Evolutionary conservation across 2,888 invertebrate species (phyloP), one percentile per base, ranked within the genome.

Genomic region (Dasysyrphus albostriatus): DNA sequence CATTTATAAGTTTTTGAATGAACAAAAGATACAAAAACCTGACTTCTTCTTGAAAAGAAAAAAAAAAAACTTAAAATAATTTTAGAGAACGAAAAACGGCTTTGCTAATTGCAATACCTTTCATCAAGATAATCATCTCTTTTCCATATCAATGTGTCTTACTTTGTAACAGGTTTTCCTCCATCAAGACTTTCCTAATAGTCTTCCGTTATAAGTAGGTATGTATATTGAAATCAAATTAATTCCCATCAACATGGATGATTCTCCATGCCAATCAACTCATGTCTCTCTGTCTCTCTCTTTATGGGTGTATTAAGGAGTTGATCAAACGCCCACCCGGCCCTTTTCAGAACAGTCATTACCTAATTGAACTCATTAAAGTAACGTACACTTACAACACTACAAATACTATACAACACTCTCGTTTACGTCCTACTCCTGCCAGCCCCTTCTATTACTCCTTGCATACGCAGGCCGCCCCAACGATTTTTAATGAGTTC

Each of bases 331-430:
- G 69, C 83, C 69, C 54, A 69, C 83, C 79, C 56, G 51, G 76
- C 72, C 80, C 72, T 76, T 70, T 61, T 44, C 14, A 6, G 39
- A 54, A 77, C 44, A 56, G 74, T 75, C 85, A 87, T 87, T 87
- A 87, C 77, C 77, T 87, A 87, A 87, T 87, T 87, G 82, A 82
- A 87, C 70, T 82, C 78, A 78, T 87, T 87, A 82, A 75, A 77
- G 69, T 75, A 78, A 72, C 37, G 24, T 37, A 51, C 56, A 82
- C 78, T 78, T 72, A 82, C 77, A 78, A 39, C 49, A 49, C 70
- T 29, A 34, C 12, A 47, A 16, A 44, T 51, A 51, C 24, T 19
- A 12, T 4, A 39, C 3, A n/a, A 2, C 58, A 24, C 54, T 44
- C 51, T 34, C 2, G 29, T 65, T n/a, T n/a, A 32, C 44, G 10